Evolutionary conservation across 2,888 invertebrate genomes (phyloP).

Genomic region (Clivina fossor): DNA sequence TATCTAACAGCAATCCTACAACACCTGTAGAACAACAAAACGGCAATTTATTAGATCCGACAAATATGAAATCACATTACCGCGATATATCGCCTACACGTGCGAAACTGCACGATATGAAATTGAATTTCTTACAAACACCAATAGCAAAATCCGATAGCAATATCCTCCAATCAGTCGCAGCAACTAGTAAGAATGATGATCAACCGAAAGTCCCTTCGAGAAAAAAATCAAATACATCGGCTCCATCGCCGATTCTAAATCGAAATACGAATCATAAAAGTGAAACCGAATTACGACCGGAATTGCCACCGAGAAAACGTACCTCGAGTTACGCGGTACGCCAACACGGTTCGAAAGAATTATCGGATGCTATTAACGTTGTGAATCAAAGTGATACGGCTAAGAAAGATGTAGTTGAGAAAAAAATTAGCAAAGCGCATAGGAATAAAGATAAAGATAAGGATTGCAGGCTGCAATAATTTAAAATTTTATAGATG

Average conservation of each 20-base stretch:
- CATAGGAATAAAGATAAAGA: conserved; percentile 43
- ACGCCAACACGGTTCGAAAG: conserved; percentile 28
- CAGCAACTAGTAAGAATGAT: conserved; percentile 48
- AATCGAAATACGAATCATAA: conserved; percentile 42
- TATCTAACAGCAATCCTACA: conserved; percentile 11
- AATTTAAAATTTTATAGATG: conserved; percentile 33
- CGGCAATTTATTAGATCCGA: conserved; percentile 7
- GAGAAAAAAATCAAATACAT: conserved; percentile 45
- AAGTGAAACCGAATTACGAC: conserved; percentile 45
- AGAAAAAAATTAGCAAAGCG: conserved; percentile 28
- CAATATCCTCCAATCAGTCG: conserved; percentile 36
- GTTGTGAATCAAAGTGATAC: conserved; percentile 17
- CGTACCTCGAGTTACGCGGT: conserved; percentile 25
- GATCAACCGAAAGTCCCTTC: conserved; percentile 47
- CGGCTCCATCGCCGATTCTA: conserved; percentile 48
- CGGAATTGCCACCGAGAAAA: conserved; percentile 39
- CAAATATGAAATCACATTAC: conserved; percentile 1
- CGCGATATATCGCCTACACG: conserved; percentile 22
- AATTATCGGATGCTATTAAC: conserved; percentile 11
- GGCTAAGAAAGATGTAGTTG: conserved; percentile 8
- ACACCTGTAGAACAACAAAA: conserved; percentile 12
- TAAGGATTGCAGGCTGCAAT: conserved; percentile 49
- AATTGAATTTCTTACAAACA: conserved; percentile 24
- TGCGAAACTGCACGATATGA: conserved; percentile 27
- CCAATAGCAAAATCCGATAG: conserved; percentile 21